Percentiles rank a stretch among this genome's conserved stretches.
Conservation (phyloP, 2,113 vertebrate species). For the Phylloscopus trochilus region DNA sequence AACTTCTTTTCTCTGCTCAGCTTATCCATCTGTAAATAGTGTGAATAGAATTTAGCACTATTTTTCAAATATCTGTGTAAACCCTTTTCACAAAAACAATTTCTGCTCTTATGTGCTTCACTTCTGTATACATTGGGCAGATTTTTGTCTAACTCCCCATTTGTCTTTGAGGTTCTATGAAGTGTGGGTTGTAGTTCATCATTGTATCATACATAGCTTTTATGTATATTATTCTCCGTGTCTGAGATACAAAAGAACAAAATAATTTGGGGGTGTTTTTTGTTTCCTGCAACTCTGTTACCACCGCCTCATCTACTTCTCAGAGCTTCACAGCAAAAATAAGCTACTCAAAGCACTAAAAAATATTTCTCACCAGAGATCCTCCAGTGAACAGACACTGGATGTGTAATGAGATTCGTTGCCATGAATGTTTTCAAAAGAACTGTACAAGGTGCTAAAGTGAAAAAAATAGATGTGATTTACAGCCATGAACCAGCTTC, state of each 20-base stretch:
- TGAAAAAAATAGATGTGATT: slow-evolving; percentile 50
- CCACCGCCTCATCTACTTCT: slow-evolving; percentile 51
- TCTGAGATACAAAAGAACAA: background rate
- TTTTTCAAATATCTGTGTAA: background rate
- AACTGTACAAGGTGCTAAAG: background rate
- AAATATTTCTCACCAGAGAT: slow-evolving; percentile 6
- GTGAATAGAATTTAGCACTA: background rate
- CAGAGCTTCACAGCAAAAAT: background rate
- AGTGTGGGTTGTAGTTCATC: background rate
- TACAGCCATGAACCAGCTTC: slow-evolving; percentile 34
- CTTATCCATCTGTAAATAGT: background rate
- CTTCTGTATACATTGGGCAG: background rate
- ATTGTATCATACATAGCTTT: background rate
- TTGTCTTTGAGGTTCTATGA: background rate
- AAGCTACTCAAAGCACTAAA: slow-evolving; percentile 8
- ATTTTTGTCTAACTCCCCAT: background rate
- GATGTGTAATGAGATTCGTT: slow-evolving; percentile 54
- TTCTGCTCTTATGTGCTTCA: background rate
- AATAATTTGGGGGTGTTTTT: background rate
- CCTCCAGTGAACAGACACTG: background rate
- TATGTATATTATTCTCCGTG: background rate
- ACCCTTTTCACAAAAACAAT: background rate
- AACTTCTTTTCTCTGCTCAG: background rate
- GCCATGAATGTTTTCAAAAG: slow-evolving; percentile 68
- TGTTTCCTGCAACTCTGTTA: slow-evolving; percentile 15